These are phyloP conservation scores for silkworm (Bombyx mori) DNA, from an alignment of 1,140 invertebrate species.

Conservation along the genomic window ASM3026992v2 NC_085126.1:7803501-7804000, in stretches of 20 bases:
- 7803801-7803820: slow-evolving; percentile 73
- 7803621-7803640: slow-evolving; percentile 43
- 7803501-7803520: slow-evolving; percentile 77
- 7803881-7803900: too few relatives aligned
- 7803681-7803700: slow-evolving; percentile 1
- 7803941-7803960: too few relatives aligned
- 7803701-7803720: slow-evolving; percentile 30
- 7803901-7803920: too few relatives aligned
- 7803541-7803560: slow-evolving; percentile 67
- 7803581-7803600: slow-evolving; percentile 55
- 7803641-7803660: slow-evolving; percentile 1
- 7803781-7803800: slow-evolving; percentile 85
- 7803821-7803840: slow-evolving; percentile 46
- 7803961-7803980: too few relatives aligned
- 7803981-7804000: too few relatives aligned
- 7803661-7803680: not conserved
- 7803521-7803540: slow-evolving; percentile 77
- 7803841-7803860: slow-evolving; percentile 3
- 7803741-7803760: slow-evolving; percentile 70
- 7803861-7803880: not conserved
- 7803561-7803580: slow-evolving; percentile 30
- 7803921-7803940: too few relatives aligned
- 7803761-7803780: slow-evolving; percentile 72
- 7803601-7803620: slow-evolving; percentile 68
- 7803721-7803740: slow-evolving; percentile 57